These are phyloP conservation scores for Agrilus planipennis DNA, from an alignment of 1,140 invertebrate species.

Conservation along the genomic window DNA sequence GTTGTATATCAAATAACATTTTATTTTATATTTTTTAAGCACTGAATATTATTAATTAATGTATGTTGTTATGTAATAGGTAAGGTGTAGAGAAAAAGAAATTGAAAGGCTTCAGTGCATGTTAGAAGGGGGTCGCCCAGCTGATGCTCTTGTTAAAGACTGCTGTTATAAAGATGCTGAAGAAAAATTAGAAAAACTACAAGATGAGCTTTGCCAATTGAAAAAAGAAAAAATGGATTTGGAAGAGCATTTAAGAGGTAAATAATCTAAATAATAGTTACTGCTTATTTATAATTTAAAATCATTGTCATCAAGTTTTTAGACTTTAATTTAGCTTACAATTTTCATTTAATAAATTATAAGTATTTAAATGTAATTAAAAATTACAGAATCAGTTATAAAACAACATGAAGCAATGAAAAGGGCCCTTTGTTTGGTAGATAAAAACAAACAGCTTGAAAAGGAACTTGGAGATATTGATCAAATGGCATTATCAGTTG, in stretches of 20 bases:
- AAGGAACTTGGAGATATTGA: constrained; percentile 55
- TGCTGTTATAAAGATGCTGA: constrained; percentile 41
- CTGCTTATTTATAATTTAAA: background rate
- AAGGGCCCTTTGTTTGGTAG: constrained; percentile 50
- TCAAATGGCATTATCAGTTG: constrained; percentile 51
- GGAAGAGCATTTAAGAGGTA: constrained; percentile 46
- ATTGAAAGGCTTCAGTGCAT: constrained; percentile 47
- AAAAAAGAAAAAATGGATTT: constrained; percentile 41
- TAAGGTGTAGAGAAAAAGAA: constrained; percentile 52
- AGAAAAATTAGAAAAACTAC: constrained; percentile 27
- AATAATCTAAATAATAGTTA: too few relatives aligned
- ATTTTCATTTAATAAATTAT: background rate
- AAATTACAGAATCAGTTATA: constrained; percentile 39
- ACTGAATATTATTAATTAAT: too few relatives aligned
- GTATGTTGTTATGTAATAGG: too few relatives aligned
- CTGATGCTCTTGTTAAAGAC: constrained; percentile 42
- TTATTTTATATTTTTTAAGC: too few relatives aligned
- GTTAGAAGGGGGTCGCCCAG: constrained; percentile 48
- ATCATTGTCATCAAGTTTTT: background rate
- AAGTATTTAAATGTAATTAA: constrained; percentile 4
- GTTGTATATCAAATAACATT: too few relatives aligned
- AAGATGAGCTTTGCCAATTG: constrained; percentile 40
- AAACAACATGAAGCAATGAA: constrained; percentile 65
- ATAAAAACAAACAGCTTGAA: constrained; percentile 52
- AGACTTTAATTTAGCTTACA: too few relatives aligned